phyloP scores from a whole-genome alignment of 2,113 vertebrate species.

The Paratilapia polleni region DNA sequence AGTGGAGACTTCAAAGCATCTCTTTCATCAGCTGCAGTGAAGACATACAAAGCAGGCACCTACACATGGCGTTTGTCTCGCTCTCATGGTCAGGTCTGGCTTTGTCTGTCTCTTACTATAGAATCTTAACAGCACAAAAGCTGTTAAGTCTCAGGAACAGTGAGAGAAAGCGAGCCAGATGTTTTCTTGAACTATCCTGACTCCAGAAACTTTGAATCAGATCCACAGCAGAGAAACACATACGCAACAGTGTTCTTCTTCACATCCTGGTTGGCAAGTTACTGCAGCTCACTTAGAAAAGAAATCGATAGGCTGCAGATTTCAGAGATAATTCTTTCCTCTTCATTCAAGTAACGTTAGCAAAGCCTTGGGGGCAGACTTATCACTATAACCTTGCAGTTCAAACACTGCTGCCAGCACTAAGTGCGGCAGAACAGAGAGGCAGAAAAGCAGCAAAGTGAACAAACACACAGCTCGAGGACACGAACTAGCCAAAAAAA shows the following conservation, averaged over 20 bases:
- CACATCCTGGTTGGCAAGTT: constrained; percentile 10
- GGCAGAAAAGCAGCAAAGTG: constrained; percentile 19
- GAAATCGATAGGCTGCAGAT: constrained; percentile 21
- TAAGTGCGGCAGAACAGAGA: neutral
- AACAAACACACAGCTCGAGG: constrained; percentile 10
- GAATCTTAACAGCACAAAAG: neutral
- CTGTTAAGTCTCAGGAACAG: neutral
- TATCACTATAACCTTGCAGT: constrained; percentile 52
- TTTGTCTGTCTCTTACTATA: neutral
- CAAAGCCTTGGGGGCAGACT: constrained; percentile 35
- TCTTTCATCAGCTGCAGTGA: constrained; percentile 59
- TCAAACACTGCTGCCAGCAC: constrained; percentile 35
- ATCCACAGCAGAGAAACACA: constrained; percentile 9
- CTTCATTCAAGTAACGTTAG: constrained; percentile 20
- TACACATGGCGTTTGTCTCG: constrained; percentile 24
- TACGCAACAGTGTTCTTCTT: neutral
- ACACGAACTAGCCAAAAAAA: neutral
- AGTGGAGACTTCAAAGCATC: constrained; percentile 64
- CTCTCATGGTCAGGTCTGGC: neutral
- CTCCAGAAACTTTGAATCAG: constrained; percentile 16
- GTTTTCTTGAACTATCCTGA: neutral
- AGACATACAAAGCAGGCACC: constrained; percentile 35
- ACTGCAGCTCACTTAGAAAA: constrained; percentile 8
- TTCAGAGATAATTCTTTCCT: constrained; percentile 33
- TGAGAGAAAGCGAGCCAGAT: neutral